These are phyloP conservation scores for Nixonia krombeini DNA, from an alignment of 1,140 invertebrate species.

Conservation along the genomic window DNA sequence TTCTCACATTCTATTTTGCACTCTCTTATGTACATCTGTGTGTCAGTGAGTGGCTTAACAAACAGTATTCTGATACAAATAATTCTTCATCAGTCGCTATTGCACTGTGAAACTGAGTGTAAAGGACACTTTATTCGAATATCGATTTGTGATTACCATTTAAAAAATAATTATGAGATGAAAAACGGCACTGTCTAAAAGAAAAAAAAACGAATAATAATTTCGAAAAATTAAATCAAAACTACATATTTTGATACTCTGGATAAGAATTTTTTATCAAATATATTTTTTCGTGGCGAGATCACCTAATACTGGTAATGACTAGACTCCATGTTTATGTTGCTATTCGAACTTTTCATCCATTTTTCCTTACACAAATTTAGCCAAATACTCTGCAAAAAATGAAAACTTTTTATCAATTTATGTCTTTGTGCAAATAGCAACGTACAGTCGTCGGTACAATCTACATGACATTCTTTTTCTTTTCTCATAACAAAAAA, in stretches of 20 bases:
- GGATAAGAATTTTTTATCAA: slow-evolving; percentile 1
- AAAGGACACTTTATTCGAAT: slow-evolving; percentile 26
- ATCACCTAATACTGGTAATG: slow-evolving; percentile 36
- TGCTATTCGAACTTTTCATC: slow-evolving; percentile 46
- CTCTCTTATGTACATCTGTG: too few relatives aligned
- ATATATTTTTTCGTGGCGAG: slow-evolving; percentile 11
- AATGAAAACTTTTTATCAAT: neutral
- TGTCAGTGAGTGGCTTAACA: too few relatives aligned
- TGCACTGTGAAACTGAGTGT: slow-evolving; percentile 19
- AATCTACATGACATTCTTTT: slow-evolving; percentile 16
- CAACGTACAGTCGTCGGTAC: slow-evolving; percentile 52
- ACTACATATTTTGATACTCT: neutral
- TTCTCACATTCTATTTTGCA: too few relatives aligned
- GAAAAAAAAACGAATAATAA: slow-evolving; percentile 1
- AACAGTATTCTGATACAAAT: slow-evolving; percentile 9
- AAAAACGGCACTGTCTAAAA: too few relatives aligned
- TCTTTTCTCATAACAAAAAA: neutral
- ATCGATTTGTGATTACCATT: neutral
- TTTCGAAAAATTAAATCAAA: neutral
- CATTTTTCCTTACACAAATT: neutral
- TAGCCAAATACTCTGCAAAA: neutral
- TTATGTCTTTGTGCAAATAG: slow-evolving; percentile 35
- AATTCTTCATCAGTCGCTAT: slow-evolving; percentile 10
- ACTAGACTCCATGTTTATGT: slow-evolving; percentile 54
- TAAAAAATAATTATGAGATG: slow-evolving; percentile 21